phyloP scores from a whole-genome alignment of 2,888 invertebrate genomes.

The Apodemia hepburni region DNA sequence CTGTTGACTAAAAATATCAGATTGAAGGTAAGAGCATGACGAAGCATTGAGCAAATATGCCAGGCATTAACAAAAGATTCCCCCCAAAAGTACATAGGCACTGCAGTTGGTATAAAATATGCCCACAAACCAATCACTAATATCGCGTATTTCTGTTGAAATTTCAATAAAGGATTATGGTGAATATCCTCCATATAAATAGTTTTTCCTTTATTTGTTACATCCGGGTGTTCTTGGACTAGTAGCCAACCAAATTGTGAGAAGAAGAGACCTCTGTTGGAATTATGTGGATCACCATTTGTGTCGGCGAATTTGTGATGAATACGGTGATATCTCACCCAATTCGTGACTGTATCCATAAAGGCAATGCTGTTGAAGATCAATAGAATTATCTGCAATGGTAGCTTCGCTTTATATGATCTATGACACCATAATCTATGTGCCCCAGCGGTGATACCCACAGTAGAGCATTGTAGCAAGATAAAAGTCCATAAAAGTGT shows the following conservation, averaged over 20 bases:
- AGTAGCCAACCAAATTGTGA: constrained; percentile 97
- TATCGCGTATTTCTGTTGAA: background rate
- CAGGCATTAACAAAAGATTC: constrained; percentile 68
- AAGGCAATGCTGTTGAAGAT: constrained; percentile 92
- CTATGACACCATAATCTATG: constrained; percentile 97
- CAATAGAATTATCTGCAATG: constrained; percentile 89
- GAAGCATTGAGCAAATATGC: constrained; percentile 59
- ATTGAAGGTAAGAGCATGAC: constrained; percentile 80
- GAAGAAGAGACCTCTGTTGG: constrained; percentile 95
- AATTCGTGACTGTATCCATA: constrained; percentile 93
- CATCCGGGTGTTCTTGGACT: constrained; percentile 92
- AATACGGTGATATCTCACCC: constrained; percentile 84
- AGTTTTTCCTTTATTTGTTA: constrained; percentile 89
- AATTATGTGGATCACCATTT: constrained; percentile 95
- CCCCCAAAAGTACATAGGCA: constrained; percentile 81
- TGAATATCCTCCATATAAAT: constrained; percentile 83
- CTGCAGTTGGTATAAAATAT: constrained; percentile 67
- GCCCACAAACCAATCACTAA: constrained; percentile 12
- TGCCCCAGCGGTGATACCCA: constrained; percentile 96
- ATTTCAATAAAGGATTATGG: background rate
- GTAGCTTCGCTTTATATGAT: constrained; percentile 94
- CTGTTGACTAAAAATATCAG: constrained; percentile 84
- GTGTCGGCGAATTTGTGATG: constrained; percentile 96
- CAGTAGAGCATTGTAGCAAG: constrained; percentile 81
- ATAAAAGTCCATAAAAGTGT: constrained; percentile 49